A percentile compares a stretch with the other conserved stretches of the same genome.
Conservation (phyloP, 2,797 vertebrate species). For the Tokudaia muenninki region DNA sequence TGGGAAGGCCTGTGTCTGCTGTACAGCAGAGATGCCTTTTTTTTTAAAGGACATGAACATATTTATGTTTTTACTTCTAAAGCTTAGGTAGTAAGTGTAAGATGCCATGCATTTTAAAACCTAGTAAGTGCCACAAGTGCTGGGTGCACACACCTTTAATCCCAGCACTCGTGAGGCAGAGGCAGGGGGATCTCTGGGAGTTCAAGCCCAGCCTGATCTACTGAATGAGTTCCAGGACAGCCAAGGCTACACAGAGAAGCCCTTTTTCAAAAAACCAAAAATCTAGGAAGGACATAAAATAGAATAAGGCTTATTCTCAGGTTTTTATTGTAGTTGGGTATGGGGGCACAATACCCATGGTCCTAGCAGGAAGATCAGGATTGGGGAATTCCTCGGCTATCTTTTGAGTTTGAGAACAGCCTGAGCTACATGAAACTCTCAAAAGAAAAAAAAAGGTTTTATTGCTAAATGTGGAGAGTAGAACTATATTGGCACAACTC, state of each 20-base stretch:
- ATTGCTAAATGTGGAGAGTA: not conserved
- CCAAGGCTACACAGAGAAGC: not conserved
- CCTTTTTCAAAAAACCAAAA: not conserved
- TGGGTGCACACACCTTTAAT: not conserved
- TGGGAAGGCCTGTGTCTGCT: not conserved
- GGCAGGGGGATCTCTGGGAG: not conserved
- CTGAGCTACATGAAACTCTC: not conserved
- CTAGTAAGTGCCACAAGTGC: not conserved
- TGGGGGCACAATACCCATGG: not conserved
- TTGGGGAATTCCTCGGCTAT: not conserved
- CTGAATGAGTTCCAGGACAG: not conserved
- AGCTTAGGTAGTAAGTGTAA: not conserved
- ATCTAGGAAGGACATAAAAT: not conserved
- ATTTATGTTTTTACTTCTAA: constrained; percentile 69
- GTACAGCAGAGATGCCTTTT: not conserved
- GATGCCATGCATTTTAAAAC: constrained; percentile 46
- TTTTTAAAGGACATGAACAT: constrained; percentile 53
- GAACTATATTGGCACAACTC: too few relatives aligned
- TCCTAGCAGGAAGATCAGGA: not conserved
- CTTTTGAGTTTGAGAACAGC: not conserved
- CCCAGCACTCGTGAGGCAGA: not conserved
- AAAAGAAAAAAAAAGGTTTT: not conserved
- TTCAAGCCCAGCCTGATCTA: not conserved
- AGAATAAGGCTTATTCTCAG: not conserved
- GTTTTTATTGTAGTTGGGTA: not conserved